Conservation (phyloP, 2,888 invertebrate genomes). For the Petrolisthes manimaculis region DNA sequence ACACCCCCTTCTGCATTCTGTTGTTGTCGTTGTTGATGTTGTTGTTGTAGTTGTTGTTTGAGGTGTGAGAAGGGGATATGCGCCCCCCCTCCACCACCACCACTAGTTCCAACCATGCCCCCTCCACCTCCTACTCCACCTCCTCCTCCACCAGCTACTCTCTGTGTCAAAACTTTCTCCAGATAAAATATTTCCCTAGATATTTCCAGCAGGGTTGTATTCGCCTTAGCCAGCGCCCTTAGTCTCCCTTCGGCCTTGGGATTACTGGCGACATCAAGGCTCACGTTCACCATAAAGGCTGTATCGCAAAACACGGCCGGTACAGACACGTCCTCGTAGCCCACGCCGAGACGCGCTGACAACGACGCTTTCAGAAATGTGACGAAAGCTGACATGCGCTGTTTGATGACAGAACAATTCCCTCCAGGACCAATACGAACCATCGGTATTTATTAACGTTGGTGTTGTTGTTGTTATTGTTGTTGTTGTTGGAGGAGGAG, state of each 20-base stretch:
- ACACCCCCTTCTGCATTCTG: too few relatives aligned
- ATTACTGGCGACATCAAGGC: constrained; percentile 52
- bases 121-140: not conserved
- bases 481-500: too few relatives aligned
- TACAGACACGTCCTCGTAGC: constrained; percentile 61
- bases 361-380: constrained; percentile 64
- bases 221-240: constrained; percentile 58
- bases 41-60: too few relatives aligned
- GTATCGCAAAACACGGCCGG: constrained; percentile 64
- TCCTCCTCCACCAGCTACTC: not conserved
- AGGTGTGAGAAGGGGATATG: too few relatives aligned
- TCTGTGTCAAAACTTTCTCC: constrained; percentile 56
- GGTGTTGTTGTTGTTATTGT: too few relatives aligned
- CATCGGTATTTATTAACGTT: too few relatives aligned
- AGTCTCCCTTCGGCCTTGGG: constrained; percentile 53
- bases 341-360: constrained; percentile 51
- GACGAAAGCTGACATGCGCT: constrained; percentile 62
- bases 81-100: too few relatives aligned
- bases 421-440: constrained; percentile 64
- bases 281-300: constrained; percentile 65
- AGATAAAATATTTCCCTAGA: constrained; percentile 64
- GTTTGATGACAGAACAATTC: constrained; percentile 63
- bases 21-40: too few relatives aligned
- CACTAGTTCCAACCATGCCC: not conserved
- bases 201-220: constrained; percentile 63